Conservation (phyloP, 2,113 vertebrate species). For the Drymodes brunneopygia region DNA sequence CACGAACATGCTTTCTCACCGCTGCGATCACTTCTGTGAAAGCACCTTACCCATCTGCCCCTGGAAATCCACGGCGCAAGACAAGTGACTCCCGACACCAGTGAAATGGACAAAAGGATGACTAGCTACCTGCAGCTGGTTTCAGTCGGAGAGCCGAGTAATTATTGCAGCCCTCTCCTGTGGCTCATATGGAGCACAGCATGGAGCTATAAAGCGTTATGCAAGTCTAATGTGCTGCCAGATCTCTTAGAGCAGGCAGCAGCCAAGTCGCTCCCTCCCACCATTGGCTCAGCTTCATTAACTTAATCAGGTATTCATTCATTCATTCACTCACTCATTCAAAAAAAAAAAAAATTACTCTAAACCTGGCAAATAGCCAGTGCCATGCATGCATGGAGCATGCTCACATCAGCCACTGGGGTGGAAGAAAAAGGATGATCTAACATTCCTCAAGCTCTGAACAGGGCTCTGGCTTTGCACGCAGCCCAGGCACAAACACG, state of each 20-base stretch:
- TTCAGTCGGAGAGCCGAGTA: constrained; percentile 42
- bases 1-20: constrained; percentile 1
- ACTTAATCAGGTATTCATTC: constrained; percentile 93
- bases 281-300: constrained; percentile 75
- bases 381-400: constrained; percentile 47
- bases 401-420: background rate
- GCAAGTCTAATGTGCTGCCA: constrained; percentile 82
- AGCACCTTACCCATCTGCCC: constrained; percentile 19
- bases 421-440: background rate
- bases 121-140: constrained; percentile 64
- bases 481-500: fast-evolving
- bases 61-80: background rate
- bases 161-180: constrained; percentile 57
- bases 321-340: constrained; percentile 85
- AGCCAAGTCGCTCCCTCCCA: constrained; percentile 75
- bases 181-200: constrained; percentile 72
- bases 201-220: constrained; percentile 73
- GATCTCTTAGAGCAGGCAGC: constrained; percentile 76
- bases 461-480: background rate
- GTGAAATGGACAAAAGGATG: constrained; percentile 50
- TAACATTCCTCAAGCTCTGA: background rate
- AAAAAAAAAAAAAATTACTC: constrained; percentile 68
- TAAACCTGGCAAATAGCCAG: constrained; percentile 73
- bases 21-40: background rate
- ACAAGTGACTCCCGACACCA: constrained; percentile 17